Evolutionary conservation across 2,113 vertebrate genomes (phyloP).

Genomic region (Hipposideros armiger): DNA sequence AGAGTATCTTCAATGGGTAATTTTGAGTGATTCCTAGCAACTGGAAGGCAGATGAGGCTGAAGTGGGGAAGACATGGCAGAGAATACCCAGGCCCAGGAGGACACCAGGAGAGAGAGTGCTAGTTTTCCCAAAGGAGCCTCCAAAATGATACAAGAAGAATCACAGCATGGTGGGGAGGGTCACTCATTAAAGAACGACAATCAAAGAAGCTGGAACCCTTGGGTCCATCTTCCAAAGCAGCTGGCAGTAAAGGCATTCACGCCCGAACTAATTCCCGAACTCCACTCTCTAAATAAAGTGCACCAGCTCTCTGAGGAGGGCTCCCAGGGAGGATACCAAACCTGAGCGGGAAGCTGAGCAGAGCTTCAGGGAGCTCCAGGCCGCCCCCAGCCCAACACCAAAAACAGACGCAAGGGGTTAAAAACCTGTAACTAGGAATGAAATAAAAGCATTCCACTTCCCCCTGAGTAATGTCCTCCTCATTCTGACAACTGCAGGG

Average conservation of each 20-base stretch:
- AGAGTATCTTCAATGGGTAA: neutral
- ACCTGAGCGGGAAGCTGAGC: neutral
- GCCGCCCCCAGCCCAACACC: neutral
- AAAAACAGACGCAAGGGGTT: neutral
- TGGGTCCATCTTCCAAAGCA: neutral
- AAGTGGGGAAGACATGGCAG: neutral
- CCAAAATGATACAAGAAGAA: neutral
- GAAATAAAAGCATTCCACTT: neutral
- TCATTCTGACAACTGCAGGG: neutral
- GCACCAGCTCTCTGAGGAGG: neutral
- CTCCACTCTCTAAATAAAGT: neutral
- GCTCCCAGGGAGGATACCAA: neutral
- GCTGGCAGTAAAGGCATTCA: neutral
- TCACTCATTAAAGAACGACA: neutral
- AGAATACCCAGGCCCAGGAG: neutral
- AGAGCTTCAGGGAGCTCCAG: neutral
- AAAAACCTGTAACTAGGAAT: neutral
- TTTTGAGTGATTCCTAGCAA: neutral
- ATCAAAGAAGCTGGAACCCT: neutral
- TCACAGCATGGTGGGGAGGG: neutral
- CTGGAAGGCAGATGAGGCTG: neutral
- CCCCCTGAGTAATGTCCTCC: neutral
- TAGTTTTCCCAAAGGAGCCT: neutral
- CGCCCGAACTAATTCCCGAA: neutral
- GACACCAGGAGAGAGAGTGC: neutral